phyloP scores from a whole-genome alignment of 2,113 vertebrate genomes.

The Tenebrosternarchus preto region DNA sequence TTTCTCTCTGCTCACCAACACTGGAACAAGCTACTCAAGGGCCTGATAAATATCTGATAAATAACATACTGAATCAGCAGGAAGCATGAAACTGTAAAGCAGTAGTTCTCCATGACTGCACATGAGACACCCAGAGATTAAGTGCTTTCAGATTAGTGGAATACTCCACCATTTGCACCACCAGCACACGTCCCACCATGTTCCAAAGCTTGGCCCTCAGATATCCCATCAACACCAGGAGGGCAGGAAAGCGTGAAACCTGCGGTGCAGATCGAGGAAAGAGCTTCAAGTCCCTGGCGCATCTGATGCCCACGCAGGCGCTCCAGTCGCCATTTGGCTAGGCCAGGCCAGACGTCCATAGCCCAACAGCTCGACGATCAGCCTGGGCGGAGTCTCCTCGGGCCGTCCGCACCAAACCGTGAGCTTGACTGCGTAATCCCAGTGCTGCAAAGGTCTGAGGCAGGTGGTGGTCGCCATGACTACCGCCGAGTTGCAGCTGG shows the following conservation, averaged over 20 bases:
- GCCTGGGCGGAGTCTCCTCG: conserved; percentile 12
- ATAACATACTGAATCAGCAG: background rate
- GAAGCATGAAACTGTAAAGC: background rate
- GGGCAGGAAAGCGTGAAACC: background rate
- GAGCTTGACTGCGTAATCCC: conserved; percentile 22
- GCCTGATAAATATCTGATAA: background rate
- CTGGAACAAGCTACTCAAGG: background rate
- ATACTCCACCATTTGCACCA: too few species aligned
- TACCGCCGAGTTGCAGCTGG: conserved; percentile 34
- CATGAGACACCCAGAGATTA: background rate
- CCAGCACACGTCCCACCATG: too few species aligned
- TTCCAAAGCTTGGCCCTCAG: too few species aligned
- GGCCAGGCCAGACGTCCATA: background rate
- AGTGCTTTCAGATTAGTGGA: background rate
- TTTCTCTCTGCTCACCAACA: background rate
- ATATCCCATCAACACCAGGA: background rate
- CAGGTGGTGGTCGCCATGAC: conserved; percentile 34
- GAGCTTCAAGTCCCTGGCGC: too few species aligned
- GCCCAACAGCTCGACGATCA: background rate
- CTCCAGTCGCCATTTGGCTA: background rate
- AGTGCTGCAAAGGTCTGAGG: conserved; percentile 28
- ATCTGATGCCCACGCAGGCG: background rate
- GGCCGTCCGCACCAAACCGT: conserved; percentile 20
- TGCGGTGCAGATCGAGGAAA: background rate
- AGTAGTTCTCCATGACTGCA: background rate